phyloP scores from a whole-genome alignment of 2,888 invertebrate species.

The Lepas anatifera region DNA sequence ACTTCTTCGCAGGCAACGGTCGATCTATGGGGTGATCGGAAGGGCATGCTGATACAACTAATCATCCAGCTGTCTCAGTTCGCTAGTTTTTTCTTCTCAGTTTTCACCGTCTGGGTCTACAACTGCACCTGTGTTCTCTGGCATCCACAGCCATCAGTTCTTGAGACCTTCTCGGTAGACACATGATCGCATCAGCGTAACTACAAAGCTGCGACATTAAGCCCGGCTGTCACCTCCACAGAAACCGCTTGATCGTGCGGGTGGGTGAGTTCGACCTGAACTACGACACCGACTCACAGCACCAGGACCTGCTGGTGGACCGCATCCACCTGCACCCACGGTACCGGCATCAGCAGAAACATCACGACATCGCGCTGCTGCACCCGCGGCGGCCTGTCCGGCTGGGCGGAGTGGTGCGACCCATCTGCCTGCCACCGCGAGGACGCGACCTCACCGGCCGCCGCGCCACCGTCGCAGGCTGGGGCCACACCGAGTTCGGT shows the following conservation, averaged over 20 bases:
- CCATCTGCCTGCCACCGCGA: constrained; percentile 17
- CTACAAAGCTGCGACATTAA: too few species aligned
- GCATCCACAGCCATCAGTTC: too few species aligned
- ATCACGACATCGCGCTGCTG: constrained; percentile 19
- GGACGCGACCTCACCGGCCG: neutral
- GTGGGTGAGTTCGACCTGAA: constrained; percentile 1
- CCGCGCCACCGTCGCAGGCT: constrained; percentile 16
- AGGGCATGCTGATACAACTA: too few species aligned
- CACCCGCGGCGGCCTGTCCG: constrained; percentile 4
- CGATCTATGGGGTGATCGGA: too few species aligned
- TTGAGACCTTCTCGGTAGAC: too few species aligned
- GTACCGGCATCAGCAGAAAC: neutral
- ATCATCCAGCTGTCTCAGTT: too few species aligned
- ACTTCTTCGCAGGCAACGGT: too few species aligned
- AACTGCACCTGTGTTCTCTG: too few species aligned
- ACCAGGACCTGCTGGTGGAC: constrained; percentile 9
- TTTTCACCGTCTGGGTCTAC: too few species aligned
- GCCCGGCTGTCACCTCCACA: neutral
- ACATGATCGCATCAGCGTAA: too few species aligned
- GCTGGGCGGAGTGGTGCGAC: constrained; percentile 15
- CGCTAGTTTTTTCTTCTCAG: too few species aligned
- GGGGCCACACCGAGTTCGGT: constrained; percentile 14
- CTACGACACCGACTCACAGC: neutral
- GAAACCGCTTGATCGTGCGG: constrained; percentile 1
- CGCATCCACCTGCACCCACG: neutral